phyloP scores from a whole-genome alignment of 2,797 vertebrate genomes.

The Scolopax rusticola region DNA sequence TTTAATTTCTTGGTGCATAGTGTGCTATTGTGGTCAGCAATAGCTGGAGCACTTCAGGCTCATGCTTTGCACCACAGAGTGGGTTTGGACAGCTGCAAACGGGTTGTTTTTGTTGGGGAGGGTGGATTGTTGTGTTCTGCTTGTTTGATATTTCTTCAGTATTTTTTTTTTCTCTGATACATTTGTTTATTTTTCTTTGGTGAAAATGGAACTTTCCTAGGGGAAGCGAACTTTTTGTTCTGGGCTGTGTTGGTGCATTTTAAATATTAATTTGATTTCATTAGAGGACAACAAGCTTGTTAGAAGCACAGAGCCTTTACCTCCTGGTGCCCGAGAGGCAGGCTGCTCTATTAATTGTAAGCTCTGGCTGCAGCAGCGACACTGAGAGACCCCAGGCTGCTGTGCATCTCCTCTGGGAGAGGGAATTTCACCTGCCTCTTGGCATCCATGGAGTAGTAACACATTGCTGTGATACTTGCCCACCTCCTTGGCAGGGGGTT shows the following conservation, averaged over 20 bases:
- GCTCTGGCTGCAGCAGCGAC: background rate
- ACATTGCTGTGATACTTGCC: background rate
- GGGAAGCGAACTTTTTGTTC: background rate
- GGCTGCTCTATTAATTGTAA: background rate
- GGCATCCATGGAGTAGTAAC: background rate
- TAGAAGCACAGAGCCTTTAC: background rate
- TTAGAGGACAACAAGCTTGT: background rate
- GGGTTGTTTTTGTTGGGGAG: slow-evolving; percentile 11
- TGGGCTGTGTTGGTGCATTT: background rate
- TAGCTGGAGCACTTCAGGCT: background rate
- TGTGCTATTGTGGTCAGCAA: background rate
- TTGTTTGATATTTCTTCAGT: background rate
- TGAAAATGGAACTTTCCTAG: slow-evolving; percentile 2
- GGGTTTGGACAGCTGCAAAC: slow-evolving; percentile 55
- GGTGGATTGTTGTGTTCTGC: background rate
- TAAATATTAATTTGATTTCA: background rate
- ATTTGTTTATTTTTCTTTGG: slow-evolving; percentile 21
- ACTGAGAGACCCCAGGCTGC: background rate
- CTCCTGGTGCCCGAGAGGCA: background rate
- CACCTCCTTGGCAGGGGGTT: background rate
- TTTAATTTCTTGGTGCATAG: background rate
- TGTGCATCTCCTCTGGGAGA: background rate
- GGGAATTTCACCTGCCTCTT: background rate
- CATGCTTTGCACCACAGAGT: background rate
- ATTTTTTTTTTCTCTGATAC: background rate